These are phyloP conservation scores for Lochmaea crataegi DNA, from an alignment of 2,888 invertebrate species.

Conservation along the genomic window DNA sequence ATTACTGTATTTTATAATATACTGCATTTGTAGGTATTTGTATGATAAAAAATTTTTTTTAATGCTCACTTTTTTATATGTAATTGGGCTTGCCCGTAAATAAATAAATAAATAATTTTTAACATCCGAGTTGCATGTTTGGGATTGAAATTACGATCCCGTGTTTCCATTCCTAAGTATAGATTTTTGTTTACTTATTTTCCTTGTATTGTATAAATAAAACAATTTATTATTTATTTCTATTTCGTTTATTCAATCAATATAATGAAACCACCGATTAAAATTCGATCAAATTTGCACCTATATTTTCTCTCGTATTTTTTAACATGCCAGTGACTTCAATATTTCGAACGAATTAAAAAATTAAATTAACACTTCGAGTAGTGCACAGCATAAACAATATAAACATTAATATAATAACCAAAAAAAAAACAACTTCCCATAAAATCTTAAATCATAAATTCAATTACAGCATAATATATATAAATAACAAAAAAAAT, in stretches of 20 bases:
- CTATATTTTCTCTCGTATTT: constrained; percentile 54
- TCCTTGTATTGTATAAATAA: not conserved
- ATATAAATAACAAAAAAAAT: constrained; percentile 29
- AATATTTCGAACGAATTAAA: constrained; percentile 22
- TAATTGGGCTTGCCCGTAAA: too few species aligned
- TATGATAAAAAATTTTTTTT: too few species aligned
- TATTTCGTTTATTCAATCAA: constrained; percentile 11
- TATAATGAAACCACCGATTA: constrained; percentile 15
- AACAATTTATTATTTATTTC: not conserved
- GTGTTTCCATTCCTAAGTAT: too few species aligned
- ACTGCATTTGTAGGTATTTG: too few species aligned
- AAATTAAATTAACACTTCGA: constrained; percentile 39
- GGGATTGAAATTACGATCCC: too few species aligned
- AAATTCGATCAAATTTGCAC: constrained; percentile 45
- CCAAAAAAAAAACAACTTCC: constrained; percentile 37
- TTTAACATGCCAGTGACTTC: constrained; percentile 19
- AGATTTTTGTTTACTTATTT: too few species aligned
- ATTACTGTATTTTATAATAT: too few species aligned
- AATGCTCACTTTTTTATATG: too few species aligned
- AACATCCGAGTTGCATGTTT: too few species aligned
- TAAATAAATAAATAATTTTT: too few species aligned
- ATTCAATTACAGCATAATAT: not conserved
- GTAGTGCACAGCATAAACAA: constrained; percentile 47
- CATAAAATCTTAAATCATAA: constrained; percentile 39
- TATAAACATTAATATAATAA: constrained; percentile 45